Percentiles rank a stretch among this genome's conserved stretches.
phyloP scores from a whole-genome alignment of 2,888 invertebrate species.

The Branchellion lobata region DNA sequence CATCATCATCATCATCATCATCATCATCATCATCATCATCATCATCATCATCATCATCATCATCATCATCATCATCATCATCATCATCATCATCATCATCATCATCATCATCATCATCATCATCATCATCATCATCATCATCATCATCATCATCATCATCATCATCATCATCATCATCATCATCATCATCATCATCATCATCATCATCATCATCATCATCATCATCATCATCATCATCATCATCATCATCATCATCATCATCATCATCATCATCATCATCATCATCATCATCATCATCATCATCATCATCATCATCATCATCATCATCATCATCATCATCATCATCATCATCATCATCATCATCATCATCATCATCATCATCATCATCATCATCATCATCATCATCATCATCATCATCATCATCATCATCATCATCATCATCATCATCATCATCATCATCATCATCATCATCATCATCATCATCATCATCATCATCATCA shows the following conservation, averaged over 20 bases:
- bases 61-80: constrained; percentile 24
- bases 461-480: constrained; percentile 27
- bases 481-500: constrained; percentile 29
- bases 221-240: constrained; percentile 29
- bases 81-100: constrained; percentile 26
- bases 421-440: constrained; percentile 27
- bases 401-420: constrained; percentile 29
- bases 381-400: constrained; percentile 27
- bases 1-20: constrained; percentile 18
- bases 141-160: constrained; percentile 29
- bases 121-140: constrained; percentile 27
- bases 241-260: constrained; percentile 27
- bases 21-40: constrained; percentile 27
- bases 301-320: constrained; percentile 27
- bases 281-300: constrained; percentile 29
- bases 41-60: constrained; percentile 27
- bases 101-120: constrained; percentile 29
- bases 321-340: constrained; percentile 29
- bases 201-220: constrained; percentile 27
- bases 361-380: constrained; percentile 29
- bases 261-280: constrained; percentile 29
- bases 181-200: constrained; percentile 29
- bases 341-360: constrained; percentile 27
- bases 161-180: constrained; percentile 27
- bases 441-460: constrained; percentile 29